Base-by-base conservation (phyloP, 2,888 invertebrate genomes). In the Odontocerum albicorne region DNA sequence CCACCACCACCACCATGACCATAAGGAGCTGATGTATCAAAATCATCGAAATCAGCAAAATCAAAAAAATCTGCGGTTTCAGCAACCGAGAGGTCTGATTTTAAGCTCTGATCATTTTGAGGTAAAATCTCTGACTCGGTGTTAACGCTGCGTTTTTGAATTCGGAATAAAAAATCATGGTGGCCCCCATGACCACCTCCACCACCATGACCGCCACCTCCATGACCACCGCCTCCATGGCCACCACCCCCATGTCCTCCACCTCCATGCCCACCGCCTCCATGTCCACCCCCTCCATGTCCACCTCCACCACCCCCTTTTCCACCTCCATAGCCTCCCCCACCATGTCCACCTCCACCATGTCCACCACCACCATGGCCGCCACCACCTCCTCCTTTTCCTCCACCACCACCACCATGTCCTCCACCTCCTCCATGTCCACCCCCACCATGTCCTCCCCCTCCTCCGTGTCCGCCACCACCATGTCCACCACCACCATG, bases 231-330 rank as follows among this genome's bases (percentile, higher is more conserved):
- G 15, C 50, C 44, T 21, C 54, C 39, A 8, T 46, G 38, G n/a
- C 49, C 50, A 36, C 54, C 45, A n/a, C 45, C 22, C 20, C 56
- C 50, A 19, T 46, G 31, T 19, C 52, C 35, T 7, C 50, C 45
- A 17, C 55, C 60, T 19, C 54, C 27, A 44, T 49, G 42, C 16
- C 36, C 46, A 17, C 52, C 45, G 12, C 38, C 52, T 16, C 64
- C 46, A 67, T 65, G 38, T 46, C 15, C 45, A 6, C 50, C 44
- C 16, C 55, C 51, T 1, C 55, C 55, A 8, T 53, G 55, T 8
- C 52, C 52, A n/a, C 42, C 46, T 3, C 43, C 27, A n/a, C n/a
- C n/a, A n/a, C n/a, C n/a, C n/a, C n/a, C n/a, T n/a, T n/a, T n/a
- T n/a, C n/a, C n/a, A 3, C 54, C 55, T 10, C 45, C 47, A 3